These are phyloP conservation scores for Puffinus mauretanicus DNA, from an alignment of 2,113 vertebrate genomes.

Conservation along the genomic window DNA sequence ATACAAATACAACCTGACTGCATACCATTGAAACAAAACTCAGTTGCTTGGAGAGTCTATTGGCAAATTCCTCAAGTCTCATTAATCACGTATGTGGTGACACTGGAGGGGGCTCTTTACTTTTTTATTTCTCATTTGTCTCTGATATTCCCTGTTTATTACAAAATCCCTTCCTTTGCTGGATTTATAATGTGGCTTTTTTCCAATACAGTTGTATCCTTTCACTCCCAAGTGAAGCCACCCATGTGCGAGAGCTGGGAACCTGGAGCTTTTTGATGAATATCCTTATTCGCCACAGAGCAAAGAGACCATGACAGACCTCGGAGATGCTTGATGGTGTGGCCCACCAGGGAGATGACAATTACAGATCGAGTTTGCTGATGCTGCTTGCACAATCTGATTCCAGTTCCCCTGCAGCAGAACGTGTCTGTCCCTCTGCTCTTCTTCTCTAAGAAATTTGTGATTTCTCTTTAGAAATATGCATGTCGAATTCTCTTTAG, in stretches of 20 bases:
- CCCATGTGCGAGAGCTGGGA: constrained; percentile 12
- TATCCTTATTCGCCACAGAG: neutral
- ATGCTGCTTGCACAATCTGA: neutral
- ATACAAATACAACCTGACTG: constrained; percentile 62
- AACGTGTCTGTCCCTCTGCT: neutral
- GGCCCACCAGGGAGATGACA: constrained; percentile 6
- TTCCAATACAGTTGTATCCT: constrained; percentile 56
- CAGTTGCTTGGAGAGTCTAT: constrained; percentile 75
- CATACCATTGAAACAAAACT: constrained; percentile 65
- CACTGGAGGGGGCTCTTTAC: constrained; percentile 62
- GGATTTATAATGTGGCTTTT: constrained; percentile 51
- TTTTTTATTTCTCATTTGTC: constrained; percentile 72
- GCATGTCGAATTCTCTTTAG: neutral
- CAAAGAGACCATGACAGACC: constrained; percentile 21
- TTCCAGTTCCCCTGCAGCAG: neutral
- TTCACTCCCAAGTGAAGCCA: constrained; percentile 35
- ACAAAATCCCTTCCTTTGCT: constrained; percentile 62
- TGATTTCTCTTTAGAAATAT: neutral
- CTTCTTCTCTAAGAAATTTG: neutral
- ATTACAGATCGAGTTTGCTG: neutral
- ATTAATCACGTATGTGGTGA: constrained; percentile 69
- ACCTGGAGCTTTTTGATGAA: constrained; percentile 48
- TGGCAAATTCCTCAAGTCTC: constrained; percentile 62
- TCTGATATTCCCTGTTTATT: constrained; percentile 67
- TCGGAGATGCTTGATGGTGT: neutral